Conservation (phyloP, 2,888 invertebrate genomes). For the Phyllotreta cruciferae region DNA sequence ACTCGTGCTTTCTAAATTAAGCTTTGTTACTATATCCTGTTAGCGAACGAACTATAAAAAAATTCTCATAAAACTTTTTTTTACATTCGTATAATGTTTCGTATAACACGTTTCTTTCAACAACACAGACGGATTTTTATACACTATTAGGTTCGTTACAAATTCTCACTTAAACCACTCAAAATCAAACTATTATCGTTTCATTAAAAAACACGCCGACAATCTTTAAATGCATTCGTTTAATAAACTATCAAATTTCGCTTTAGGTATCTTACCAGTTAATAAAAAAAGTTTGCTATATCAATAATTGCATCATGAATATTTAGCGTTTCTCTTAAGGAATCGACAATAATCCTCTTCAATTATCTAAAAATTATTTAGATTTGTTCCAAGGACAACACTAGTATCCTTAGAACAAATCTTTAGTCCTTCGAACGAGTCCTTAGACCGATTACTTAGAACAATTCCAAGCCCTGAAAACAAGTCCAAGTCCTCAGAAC, state of each 20-base stretch:
- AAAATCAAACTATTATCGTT: constrained; percentile 4
- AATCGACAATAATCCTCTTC: too few species aligned
- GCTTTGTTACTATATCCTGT: too few species aligned
- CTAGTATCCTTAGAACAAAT: too few species aligned
- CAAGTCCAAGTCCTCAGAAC: background rate
- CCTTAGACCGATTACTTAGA: too few species aligned
- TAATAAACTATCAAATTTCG: background rate
- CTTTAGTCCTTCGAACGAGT: too few species aligned
- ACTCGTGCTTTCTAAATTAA: too few species aligned
- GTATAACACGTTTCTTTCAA: constrained; percentile 22
- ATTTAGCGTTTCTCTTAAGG: too few species aligned
- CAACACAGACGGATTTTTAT: constrained; percentile 26
- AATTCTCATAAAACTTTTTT: constrained; percentile 6
- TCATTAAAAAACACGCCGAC: background rate
- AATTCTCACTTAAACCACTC: constrained; percentile 13
- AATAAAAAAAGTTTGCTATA: background rate
- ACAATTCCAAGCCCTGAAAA: too few species aligned
- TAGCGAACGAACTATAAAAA: too few species aligned
- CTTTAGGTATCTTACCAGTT: background rate
- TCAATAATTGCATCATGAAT: too few species aligned
- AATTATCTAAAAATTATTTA: too few species aligned
- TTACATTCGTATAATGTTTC: constrained; percentile 16
- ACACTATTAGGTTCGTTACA: constrained; percentile 17
- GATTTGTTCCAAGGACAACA: too few species aligned
- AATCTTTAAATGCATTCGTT: constrained; percentile 1